Conservation (phyloP, 2,888 invertebrate genomes). For the Ashinkailepas kermadecensis region DNA sequence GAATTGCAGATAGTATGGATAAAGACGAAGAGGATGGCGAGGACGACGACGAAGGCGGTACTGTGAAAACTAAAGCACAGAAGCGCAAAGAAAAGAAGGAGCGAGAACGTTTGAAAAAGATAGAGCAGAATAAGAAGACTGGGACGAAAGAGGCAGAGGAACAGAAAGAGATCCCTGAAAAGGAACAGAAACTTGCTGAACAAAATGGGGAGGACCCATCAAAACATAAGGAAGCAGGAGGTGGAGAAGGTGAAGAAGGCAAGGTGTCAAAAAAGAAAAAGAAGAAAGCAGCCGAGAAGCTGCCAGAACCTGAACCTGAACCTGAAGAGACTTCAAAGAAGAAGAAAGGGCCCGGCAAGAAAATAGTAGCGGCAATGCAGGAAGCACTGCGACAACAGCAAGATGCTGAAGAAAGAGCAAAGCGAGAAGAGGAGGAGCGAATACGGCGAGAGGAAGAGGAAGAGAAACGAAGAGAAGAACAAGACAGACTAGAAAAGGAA, state of each 20-base stretch:
- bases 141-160: slow-evolving; percentile 54
- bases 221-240: slow-evolving; percentile 33
- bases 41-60: slow-evolving; percentile 50
- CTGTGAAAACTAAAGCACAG: slow-evolving; percentile 72
- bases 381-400: slow-evolving; percentile 78
- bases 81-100: slow-evolving; percentile 86
- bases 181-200: slow-evolving; percentile 37
- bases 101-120: slow-evolving; percentile 56
- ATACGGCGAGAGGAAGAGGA: slow-evolving; percentile 61
- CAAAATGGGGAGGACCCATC: slow-evolving; percentile 29
- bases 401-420: slow-evolving; percentile 74
- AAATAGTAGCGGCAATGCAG: slow-evolving; percentile 83
- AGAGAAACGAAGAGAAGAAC: slow-evolving; percentile 35
- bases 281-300: slow-evolving; percentile 39
- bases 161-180: slow-evolving; percentile 2
- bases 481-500: slow-evolving; percentile 72
- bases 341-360: slow-evolving; percentile 66
- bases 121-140: slow-evolving; percentile 30
- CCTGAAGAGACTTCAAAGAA: slow-evolving; percentile 40
- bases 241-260: slow-evolving; percentile 43
- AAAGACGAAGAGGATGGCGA: slow-evolving; percentile 41
- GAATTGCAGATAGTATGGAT: not conserved
- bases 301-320: slow-evolving; percentile 39
- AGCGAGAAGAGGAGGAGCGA: slow-evolving; percentile 71
- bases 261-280: slow-evolving; percentile 38